phyloP scores from a whole-genome alignment of 2,113 vertebrate species.

The Sterrhoptilus dennistouni region DNA sequence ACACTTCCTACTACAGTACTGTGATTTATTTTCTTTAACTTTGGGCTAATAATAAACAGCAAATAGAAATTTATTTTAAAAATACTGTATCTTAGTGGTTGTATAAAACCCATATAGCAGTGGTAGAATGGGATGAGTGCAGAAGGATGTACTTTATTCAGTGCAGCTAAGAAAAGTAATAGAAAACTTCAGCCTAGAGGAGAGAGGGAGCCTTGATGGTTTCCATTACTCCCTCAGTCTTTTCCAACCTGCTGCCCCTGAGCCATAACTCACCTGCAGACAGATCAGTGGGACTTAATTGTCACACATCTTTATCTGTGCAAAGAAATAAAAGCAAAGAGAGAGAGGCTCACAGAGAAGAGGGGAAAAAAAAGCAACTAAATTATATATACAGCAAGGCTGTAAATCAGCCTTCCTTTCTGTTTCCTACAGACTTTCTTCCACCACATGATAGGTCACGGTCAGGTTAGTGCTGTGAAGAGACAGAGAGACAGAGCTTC shows the following conservation, averaged over 20 bases:
- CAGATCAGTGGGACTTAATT: background rate
- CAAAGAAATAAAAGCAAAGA: background rate
- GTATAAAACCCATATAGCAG: background rate
- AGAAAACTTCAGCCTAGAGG: background rate
- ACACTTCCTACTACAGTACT: background rate
- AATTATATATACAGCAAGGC: background rate
- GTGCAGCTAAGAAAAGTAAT: background rate
- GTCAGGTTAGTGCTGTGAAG: background rate
- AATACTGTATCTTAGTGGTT: background rate
- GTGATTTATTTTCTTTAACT: background rate
- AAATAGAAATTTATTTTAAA: background rate
- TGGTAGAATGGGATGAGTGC: background rate
- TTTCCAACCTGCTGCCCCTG: background rate
- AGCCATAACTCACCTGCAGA: background rate
- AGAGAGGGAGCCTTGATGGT: background rate
- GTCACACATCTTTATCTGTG: background rate
- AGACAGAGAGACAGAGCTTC: background rate
- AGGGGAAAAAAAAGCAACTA: background rate
- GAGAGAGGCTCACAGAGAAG: background rate
- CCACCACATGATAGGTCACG: background rate
- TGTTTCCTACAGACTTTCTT: background rate
- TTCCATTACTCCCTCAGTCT: background rate
- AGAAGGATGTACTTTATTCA: background rate
- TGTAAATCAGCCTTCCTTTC: background rate
- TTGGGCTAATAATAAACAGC: background rate